Evolutionary conservation across 2,888 invertebrate species (phyloP), one percentile per base, ranked within the genome.

Genomic region (Brachyopa scutellaris): DNA sequence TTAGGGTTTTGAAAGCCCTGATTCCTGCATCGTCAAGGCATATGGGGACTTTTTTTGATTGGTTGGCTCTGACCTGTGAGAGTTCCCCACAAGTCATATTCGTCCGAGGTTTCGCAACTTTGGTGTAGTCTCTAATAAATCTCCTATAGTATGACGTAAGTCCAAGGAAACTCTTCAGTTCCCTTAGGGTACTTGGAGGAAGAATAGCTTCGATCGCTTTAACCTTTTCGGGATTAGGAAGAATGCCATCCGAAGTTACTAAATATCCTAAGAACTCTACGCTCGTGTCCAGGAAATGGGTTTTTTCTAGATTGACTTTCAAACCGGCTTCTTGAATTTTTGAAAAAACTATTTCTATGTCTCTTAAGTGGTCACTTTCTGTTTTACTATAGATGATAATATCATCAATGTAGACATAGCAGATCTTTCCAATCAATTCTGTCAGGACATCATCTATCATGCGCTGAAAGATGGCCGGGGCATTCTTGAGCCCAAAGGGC

Each of bases 371-470:
- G 19, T 84, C 62, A 6, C 40, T 36, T 19, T 29, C 53, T 19
- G 13, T 67, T 40, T 42, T 64, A 5, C 74, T 74, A 53, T 77
- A 83, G 17, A 84, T 76, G 7, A 85, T 85, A 0, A 85, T 76
- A 33, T 85, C 84, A 31, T 85, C 84, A 2, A 85, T 84, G 33
- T 84, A 80, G 4, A 84, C 77, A 15, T 85, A 84, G 21, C 77
- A 84, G 8, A 66, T 62, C 19, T 72, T 77, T 0, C 77, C 76
- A 15, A 85, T 83, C 8, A 33, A 55, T 6, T 64, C 72, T 15
- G 78, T 70, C 3, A 85, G 36, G 5, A 85, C 77, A 29, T 85
- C 84, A 47, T 85, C 84, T 0, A 85, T 72, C 72, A 84, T 85
- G 4, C 85, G 15, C 45, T 85, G 82, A 23, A 84, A 84, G n/a